Evolutionary conservation across 2,113 vertebrate genomes (phyloP).

Genomic region (Ammodytes marinus): DNA sequence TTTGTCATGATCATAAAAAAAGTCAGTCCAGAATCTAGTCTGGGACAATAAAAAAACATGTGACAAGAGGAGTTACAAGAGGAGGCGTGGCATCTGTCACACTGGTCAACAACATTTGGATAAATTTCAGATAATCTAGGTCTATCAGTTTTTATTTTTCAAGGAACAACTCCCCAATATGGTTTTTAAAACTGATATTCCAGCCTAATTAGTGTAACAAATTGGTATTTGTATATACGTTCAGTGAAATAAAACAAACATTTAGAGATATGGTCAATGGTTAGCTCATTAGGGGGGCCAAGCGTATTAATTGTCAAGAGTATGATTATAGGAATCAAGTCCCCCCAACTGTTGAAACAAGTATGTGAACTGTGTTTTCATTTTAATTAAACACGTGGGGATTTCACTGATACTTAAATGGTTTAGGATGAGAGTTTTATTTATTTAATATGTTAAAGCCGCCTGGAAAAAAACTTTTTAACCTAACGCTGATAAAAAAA

Average conservation of each 20-base stretch:
- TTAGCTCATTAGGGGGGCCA: not conserved
- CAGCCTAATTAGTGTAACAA: not conserved
- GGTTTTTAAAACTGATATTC: not conserved
- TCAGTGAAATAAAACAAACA: not conserved
- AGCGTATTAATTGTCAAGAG: not conserved
- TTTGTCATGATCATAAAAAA: too few relatives aligned
- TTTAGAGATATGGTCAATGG: not conserved
- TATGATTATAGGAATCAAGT: constrained; percentile 1
- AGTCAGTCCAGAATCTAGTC: too few relatives aligned
- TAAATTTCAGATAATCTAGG: too few relatives aligned
- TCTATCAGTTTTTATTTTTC: not conserved
- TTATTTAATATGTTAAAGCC: constrained; percentile 12
- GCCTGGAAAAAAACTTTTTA: not conserved
- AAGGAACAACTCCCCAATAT: not conserved
- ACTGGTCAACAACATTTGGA: too few relatives aligned
- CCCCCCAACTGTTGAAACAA: constrained; percentile 13
- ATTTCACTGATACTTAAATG: constrained; percentile 21
- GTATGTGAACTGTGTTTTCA: not conserved
- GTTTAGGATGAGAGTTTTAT: constrained; percentile 10
- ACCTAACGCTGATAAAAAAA: not conserved
- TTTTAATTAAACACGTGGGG: constrained; percentile 38
- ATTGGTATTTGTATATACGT: not conserved
- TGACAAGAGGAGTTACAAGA: too few relatives aligned
- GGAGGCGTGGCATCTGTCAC: too few relatives aligned
- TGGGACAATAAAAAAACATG: too few relatives aligned